Conservation (phyloP, 2,113 vertebrate species). For the Anoplopoma fimbria region DNA sequence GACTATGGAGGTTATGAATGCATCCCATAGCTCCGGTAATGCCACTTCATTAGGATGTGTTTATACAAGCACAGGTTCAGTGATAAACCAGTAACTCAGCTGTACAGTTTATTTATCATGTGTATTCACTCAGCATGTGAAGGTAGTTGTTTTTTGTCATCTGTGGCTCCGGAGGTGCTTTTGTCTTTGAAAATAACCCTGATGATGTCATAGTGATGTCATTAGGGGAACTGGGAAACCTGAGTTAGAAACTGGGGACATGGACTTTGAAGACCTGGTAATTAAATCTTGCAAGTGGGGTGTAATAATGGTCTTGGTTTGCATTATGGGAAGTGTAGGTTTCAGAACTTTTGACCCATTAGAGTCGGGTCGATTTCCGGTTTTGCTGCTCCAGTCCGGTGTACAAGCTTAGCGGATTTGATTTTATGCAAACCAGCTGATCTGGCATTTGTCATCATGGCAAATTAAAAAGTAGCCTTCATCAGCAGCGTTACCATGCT, state of each 20-base stretch:
- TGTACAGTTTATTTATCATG: neutral
- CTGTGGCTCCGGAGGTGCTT: neutral
- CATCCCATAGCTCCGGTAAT: conserved; percentile 16
- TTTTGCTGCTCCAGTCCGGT: neutral
- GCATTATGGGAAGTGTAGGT: neutral
- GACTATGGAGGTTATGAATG: conserved; percentile 19
- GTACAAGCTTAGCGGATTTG: neutral
- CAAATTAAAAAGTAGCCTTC: no score
- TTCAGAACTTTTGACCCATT: neutral
- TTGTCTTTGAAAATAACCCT: neutral
- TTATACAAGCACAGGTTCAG: conserved; percentile 16
- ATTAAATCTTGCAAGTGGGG: neutral
- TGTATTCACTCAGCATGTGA: neutral
- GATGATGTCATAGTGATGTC: conserved; percentile 1
- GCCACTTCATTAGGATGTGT: no score
- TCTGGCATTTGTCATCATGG: no score
- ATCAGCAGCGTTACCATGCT: no score
- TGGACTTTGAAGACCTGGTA: neutral
- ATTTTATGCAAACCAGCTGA: no score
- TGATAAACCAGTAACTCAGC: conserved; percentile 3
- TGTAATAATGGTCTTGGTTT: neutral
- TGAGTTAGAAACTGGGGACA: neutral
- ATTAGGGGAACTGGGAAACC: neutral
- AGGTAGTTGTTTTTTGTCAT: neutral
- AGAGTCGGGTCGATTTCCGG: neutral